These are phyloP conservation scores for Cololabis saira DNA, from an alignment of 2,113 vertebrate genomes.

Conservation along the genomic window DNA sequence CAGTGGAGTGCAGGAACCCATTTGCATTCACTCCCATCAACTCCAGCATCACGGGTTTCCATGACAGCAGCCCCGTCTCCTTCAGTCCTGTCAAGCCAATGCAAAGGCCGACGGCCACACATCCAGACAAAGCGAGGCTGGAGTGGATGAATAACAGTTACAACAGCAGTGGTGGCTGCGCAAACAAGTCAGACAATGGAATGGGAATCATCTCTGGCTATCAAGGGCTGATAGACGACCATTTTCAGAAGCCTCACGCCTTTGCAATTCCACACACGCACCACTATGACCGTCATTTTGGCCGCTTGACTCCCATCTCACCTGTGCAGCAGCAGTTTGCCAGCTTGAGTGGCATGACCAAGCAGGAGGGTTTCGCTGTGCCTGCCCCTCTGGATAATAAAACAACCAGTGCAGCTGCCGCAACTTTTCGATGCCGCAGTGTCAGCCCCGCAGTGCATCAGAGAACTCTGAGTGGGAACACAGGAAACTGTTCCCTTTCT, in stretches of 20 bases:
- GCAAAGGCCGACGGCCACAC: slow-evolving; percentile 97
- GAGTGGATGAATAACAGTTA: slow-evolving; percentile 99
- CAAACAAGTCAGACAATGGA: slow-evolving; percentile 81
- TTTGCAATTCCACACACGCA: slow-evolving; percentile 92
- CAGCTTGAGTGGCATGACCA: slow-evolving; percentile 80
- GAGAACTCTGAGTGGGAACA: slow-evolving; percentile 88
- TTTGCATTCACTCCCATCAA: slow-evolving; percentile 98
- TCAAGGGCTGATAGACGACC: slow-evolving; percentile 94
- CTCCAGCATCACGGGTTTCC: slow-evolving; percentile 91
- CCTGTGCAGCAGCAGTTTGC: slow-evolving; percentile 92
- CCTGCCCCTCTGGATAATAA: slow-evolving; percentile 96
- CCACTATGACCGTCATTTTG: slow-evolving; percentile 89
- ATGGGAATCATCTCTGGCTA: slow-evolving; percentile 92
- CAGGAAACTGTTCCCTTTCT: slow-evolving; percentile 75
- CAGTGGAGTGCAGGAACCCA: slow-evolving; percentile 96
- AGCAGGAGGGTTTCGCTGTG: slow-evolving; percentile 96
- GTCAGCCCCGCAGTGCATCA: slow-evolving; percentile 97
- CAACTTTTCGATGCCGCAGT: slow-evolving; percentile 91
- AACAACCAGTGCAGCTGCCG: slow-evolving; percentile 74
- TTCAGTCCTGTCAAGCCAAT: slow-evolving; percentile 97
- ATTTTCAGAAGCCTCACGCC: slow-evolving; percentile 96
- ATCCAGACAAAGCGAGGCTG: slow-evolving; percentile 95
- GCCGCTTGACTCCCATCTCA: slow-evolving; percentile 94
- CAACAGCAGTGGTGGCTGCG: slow-evolving; percentile 73
- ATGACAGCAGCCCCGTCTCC: slow-evolving; percentile 91